Evolutionary conservation across 2,888 invertebrate species (phyloP).

Genomic region (Epistrophe eligans): DNA sequence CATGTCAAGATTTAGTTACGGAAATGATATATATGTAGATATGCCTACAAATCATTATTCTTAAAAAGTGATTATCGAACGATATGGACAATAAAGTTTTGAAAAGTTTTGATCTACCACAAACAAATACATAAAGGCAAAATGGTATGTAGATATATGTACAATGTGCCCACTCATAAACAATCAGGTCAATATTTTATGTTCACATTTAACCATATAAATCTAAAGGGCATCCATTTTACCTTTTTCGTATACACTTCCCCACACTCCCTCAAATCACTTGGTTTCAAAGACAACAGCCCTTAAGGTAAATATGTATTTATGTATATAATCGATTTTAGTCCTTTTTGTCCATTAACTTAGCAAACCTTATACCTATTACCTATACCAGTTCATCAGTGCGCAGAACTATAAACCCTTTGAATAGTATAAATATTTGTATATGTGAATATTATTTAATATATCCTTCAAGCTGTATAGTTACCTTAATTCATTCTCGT

Average conservation of each 20-base stretch:
- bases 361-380: slow-evolving; percentile 4
- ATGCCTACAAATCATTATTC: background rate
- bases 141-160: background rate
- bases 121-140: background rate
- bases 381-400: background rate
- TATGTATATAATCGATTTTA: slow-evolving; percentile 57
- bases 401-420: slow-evolving; percentile 41
- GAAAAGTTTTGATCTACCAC: background rate
- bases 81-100: background rate
- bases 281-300: slow-evolving; percentile 21
- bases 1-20: background rate
- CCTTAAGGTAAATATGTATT: slow-evolving; percentile 44
- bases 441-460: background rate
- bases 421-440: background rate
- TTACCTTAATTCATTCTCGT: slow-evolving; percentile 5
- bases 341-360: slow-evolving; percentile 23
- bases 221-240: slow-evolving; percentile 2
- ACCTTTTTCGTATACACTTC: background rate
- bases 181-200: slow-evolving; percentile 28
- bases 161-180: background rate
- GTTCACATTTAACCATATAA: background rate
- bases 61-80: background rate
- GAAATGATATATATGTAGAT: background rate
- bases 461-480: slow-evolving; percentile 22
- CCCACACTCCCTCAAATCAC: slow-evolving; percentile 21